Evolutionary conservation across 53 echinoderm and acorn worm species (phyloP), one percentile per base, ranked within the genome.

Genomic region (Antedon mediterranea): DNA sequence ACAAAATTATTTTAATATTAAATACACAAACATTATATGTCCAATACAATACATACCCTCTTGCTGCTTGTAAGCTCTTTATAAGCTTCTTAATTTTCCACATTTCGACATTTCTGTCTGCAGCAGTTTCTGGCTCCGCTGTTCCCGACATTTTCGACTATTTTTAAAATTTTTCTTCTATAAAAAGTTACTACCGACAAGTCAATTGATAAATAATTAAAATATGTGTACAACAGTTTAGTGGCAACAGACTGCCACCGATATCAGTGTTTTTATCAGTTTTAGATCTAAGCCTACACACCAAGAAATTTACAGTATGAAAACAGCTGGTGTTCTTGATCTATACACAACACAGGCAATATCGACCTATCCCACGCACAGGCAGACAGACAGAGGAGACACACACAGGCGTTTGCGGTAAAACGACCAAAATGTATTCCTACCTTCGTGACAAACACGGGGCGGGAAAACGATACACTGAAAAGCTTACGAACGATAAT

Each of bases 81-180:
- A 97, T 97, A 86, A 97, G 79, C 82, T 97, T 97, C 86, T 97
- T 97, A 73, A 97, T 97, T 86, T 97, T 97, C 98, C 98, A 97
- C 73, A 97, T 97, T 80, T 97, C 98, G 43, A 97, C 98, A 97
- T 97, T 97, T 73, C 98, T 89, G 85, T 97, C 98, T 13, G 98
- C 89, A 27, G 92, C 98, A 42, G 90, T 87, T 84, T 97, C 98
- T 43, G 91, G 91, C 71, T 34, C 77, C 76, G 72, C 76, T 30
- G 30, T 31, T 76, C 76, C 76, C 5, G 34, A 76, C 76, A 57
- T 57, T 57, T 57, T 57, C 5, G 13, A 41, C n/a, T n/a, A 11
- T 37, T 20, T 32, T 74, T 11, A 4, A 4, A 4, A 31, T 74
- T 29, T 20, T 30, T 74, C 32, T 28, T 74, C 4, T 72, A 4